Base-by-base conservation (phyloP, 2,113 vertebrate species). In the Pelodiscus sinensis region DNA sequence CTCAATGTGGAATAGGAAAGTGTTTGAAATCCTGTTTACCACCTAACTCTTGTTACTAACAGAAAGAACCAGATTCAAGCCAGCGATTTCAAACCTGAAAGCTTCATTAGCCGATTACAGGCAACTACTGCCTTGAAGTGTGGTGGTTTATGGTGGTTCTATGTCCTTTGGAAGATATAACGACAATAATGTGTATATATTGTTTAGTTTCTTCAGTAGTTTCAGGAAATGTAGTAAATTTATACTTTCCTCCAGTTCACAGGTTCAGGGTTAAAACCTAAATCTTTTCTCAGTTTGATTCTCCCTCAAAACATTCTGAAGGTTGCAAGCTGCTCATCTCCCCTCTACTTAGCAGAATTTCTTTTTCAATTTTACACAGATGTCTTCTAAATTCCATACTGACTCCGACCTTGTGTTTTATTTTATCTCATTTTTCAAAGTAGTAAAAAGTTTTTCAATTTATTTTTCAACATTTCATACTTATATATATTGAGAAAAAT, bases 401-500 rank as follows among this genome's bases (percentile, higher is more conserved):
- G 0, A 35, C 73, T 81, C 35, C 16, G 52, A 79, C 80, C 21
- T 65, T 56, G 35, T 89, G 35, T n/a, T 60, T 56, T 75, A 89
- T 73, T 88, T 83, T 71, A 80, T 65, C 51, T 52, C 79, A 60
- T 25, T 83, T 75, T 80, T 65, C 86, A 89, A 86, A 89, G 50
- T 73, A 51, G 29, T 1, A 75, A n/a, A n/a, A n/a, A n/a, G 44
- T 9, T 79, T 71, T 55, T 29, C 6, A 1, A 50, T 91, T 90
- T 65, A 31, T 51, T 85, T 79, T 65, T 52, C 55, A 57, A 44
- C 9, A 60, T 88, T 73, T 80, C 57, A 56, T 80, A 73, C 31
- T 9, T 31, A 50, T 60, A 8, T 73, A 29, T 9, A 79, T 0
- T 0, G 8, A 9, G 13, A 68, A 68, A 29, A 10, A 62, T 38